Conservation (phyloP, 2,113 vertebrate genomes). For the Rattus rattus region DNA sequence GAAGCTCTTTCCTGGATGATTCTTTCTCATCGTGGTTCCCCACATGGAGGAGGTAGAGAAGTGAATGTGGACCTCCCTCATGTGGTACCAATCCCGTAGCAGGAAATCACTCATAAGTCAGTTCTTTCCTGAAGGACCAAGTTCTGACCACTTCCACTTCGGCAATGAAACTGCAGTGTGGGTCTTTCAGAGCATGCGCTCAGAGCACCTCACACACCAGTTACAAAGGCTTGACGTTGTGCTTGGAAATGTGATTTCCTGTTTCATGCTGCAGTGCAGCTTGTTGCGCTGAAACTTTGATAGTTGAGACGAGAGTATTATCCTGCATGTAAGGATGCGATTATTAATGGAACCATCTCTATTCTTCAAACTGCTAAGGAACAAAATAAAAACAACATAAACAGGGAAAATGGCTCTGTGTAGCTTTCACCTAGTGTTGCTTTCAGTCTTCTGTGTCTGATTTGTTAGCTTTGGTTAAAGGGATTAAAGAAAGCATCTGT, state of each 20-base stretch:
- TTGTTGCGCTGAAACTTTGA: neutral
- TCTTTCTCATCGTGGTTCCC: neutral
- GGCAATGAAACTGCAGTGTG: neutral
- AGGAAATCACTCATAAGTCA: neutral
- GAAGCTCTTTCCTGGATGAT: neutral
- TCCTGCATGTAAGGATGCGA: neutral
- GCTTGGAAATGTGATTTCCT: neutral
- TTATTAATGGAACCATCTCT: neutral
- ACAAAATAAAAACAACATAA: neutral
- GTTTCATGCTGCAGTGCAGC: neutral
- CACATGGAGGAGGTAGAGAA: neutral
- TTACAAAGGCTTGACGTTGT: neutral
- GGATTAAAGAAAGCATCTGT: neutral
- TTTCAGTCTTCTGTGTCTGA: neutral
- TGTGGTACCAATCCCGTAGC: neutral
- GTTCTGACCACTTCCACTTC: neutral
- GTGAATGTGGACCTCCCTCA: neutral
- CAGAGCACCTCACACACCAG: neutral
- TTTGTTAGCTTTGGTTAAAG: neutral
- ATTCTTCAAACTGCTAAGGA: neutral
- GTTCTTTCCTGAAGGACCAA: neutral
- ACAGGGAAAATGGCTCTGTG: neutral
- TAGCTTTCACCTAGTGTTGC: neutral
- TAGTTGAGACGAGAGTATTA: neutral
- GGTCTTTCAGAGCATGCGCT: neutral